Evolutionary conservation across 2,113 vertebrate genomes (phyloP), one percentile per base, ranked within the genome.

Genomic region (Amblyornis subalaris): DNA sequence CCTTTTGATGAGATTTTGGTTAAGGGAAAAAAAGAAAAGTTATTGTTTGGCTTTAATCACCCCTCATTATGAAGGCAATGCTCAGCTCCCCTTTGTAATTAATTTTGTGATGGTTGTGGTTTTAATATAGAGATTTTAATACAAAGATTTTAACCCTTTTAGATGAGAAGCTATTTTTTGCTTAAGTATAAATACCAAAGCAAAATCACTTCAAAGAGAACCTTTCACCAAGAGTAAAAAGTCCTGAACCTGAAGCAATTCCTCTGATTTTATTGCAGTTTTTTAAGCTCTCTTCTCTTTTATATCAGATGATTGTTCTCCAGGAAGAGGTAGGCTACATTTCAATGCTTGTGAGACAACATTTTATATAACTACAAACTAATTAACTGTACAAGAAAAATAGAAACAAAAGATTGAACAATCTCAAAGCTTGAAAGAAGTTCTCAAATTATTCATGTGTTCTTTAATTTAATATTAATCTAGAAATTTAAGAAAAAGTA

Each of bases 331-430:
- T 33, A 79, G 45, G 15, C 12, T 67, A 42, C 14, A 57, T 94
- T 94, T 93, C 87, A 94, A 26, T 83, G 50, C 54, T 66, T 85
- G 28, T 60, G 35, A 84, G n/a, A 64, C 45, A 89, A 53, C 15
- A n/a, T 81, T 91, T 91, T 85, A 65, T 86, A 92, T 89, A 95
- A 85, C 24, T 69, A 50, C 8, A 89, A 79, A 75, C 47, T 67
- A 70, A 89, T 86, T 92, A 90, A 64, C 45, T 62, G 19, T 71
- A 76, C 15, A 74, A 66, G 11, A 71, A 90, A 80, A 83, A 62
- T n/a, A 83, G 51, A 82, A 95, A 90, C 24, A 66, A 85, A 87
- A 5, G 51, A 95, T 88, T 83, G 89, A 85, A 53, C 6, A 73
- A 55, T 57, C 36, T 70, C 29, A 73, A 55, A 88, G 11, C 29